Conservation (phyloP, 2,113 vertebrate genomes). For the Melanerpes formicivorus region DNA sequence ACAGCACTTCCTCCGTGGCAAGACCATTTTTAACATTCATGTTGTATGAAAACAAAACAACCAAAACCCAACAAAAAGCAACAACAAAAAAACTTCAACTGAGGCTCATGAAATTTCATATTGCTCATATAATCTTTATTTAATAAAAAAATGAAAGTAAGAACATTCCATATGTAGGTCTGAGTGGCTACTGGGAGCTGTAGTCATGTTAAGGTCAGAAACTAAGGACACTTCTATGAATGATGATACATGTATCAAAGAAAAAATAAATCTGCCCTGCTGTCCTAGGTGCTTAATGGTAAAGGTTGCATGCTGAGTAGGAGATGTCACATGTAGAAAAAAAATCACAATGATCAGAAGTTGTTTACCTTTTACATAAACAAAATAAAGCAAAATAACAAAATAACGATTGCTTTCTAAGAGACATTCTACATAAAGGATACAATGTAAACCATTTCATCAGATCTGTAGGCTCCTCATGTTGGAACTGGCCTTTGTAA, state of each 20-base stretch:
- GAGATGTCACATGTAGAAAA: neutral
- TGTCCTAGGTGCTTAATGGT: neutral
- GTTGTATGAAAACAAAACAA: neutral
- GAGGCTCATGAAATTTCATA: neutral
- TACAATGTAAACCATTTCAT: neutral
- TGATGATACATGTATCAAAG: neutral
- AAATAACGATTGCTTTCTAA: neutral
- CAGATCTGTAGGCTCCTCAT: neutral
- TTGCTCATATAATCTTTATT: neutral
- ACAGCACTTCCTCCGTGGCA: neutral
- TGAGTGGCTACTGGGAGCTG: neutral
- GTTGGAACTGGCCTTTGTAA: neutral
- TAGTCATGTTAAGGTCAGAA: neutral
- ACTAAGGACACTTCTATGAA: neutral
- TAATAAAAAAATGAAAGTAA: neutral
- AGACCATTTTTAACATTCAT: neutral
- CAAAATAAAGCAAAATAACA: neutral
- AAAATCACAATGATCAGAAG: neutral
- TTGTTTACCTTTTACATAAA: neutral
- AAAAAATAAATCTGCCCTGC: neutral
- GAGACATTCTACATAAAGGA: neutral
- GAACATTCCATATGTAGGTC: neutral
- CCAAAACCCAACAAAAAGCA: neutral
- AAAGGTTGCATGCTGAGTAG: neutral
- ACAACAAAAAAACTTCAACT: neutral